Conservation (phyloP, 2,113 vertebrate species). For the Heterocephalus glaber region DNA sequence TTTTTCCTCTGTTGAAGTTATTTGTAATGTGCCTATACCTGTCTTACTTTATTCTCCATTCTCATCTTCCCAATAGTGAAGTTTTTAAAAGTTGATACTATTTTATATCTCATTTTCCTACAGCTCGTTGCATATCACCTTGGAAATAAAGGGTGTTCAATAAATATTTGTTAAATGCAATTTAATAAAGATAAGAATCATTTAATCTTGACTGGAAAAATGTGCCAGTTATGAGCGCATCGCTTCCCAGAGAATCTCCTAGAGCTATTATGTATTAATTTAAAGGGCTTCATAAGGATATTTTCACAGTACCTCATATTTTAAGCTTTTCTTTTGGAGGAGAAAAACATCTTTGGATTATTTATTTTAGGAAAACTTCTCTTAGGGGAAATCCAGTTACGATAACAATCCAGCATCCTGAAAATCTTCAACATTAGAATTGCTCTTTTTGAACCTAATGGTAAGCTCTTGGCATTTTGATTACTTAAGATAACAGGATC, state of each 20-base stretch:
- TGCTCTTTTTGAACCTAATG: background rate
- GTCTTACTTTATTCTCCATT: slow-evolving; percentile 9
- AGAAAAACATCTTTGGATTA: background rate
- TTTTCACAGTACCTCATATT: background rate
- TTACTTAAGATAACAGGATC: background rate
- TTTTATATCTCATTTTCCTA: slow-evolving; percentile 2
- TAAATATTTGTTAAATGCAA: slow-evolving; percentile 37
- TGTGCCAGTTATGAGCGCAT: background rate
- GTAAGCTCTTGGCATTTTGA: slow-evolving; percentile 9
- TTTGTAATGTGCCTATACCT: slow-evolving; percentile 1
- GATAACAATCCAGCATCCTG: background rate
- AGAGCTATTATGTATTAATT: background rate
- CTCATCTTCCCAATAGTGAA: background rate
- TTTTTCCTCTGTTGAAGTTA: background rate
- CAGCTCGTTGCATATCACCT: background rate
- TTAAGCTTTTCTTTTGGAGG: background rate
- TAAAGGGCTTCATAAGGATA: background rate
- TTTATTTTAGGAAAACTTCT: slow-evolving; percentile 43
- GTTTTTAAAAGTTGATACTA: background rate
- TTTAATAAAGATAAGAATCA: slow-evolving; percentile 41
- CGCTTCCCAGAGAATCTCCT: background rate
- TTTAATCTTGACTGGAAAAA: slow-evolving; percentile 20
- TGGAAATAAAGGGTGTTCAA: background rate
- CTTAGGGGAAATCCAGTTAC: slow-evolving; percentile 28
- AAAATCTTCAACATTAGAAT: slow-evolving; percentile 39